Percentiles rank a stretch among this genome's conserved stretches.
Evolutionary conservation across 2,113 vertebrate species (phyloP).

Genomic region (Nymphicus hollandicus): DNA sequence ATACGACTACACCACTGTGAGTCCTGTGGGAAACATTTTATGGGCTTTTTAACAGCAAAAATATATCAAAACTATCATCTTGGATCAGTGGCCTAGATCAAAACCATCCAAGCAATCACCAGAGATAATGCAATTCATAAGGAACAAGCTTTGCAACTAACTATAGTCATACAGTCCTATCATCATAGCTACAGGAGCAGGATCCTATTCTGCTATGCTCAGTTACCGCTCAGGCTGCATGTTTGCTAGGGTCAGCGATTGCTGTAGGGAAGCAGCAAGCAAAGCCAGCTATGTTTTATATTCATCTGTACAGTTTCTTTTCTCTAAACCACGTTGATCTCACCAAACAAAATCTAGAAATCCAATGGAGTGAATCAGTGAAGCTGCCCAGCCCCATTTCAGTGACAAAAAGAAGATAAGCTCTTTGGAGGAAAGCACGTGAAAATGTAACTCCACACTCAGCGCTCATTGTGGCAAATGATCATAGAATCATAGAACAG

Average conservation of each 20-base stretch:
- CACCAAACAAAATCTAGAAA: neutral
- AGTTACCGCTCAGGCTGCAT: neutral
- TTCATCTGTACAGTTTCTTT: neutral
- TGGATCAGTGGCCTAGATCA: neutral
- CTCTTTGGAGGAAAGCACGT: neutral
- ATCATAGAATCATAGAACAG: no score
- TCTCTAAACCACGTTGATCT: neutral
- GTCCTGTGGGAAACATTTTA: neutral
- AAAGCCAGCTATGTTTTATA: neutral
- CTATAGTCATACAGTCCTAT: no score
- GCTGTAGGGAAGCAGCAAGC: neutral
- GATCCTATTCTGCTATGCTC: neutral
- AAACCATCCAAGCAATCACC: neutral
- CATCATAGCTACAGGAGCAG: neutral
- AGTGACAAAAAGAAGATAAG: neutral
- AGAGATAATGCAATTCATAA: neutral
- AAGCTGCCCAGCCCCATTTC: neutral
- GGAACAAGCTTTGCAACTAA: neutral
- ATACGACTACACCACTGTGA: neutral
- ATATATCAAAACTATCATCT: neutral
- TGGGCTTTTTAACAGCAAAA: neutral
- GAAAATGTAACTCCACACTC: neutral
- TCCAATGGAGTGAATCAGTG: neutral
- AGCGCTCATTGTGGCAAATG: neutral
- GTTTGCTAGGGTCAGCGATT: neutral